Conservation (phyloP, 2,888 invertebrate species). For the Drosophila robusta region DNA sequence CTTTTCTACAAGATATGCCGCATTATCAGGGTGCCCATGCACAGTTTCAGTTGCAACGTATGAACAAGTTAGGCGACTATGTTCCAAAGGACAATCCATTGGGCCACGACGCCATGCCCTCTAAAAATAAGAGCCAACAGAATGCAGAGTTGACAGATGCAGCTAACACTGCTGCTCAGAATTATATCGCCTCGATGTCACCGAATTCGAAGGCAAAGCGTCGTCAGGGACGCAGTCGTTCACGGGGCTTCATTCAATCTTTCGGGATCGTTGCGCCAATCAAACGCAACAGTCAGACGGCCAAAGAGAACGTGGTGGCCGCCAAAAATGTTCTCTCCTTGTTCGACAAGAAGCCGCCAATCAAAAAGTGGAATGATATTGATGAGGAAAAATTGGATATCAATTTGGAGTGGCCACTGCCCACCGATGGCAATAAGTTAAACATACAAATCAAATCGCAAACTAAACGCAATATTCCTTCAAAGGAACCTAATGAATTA, state of each 20-base stretch:
- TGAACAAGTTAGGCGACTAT: too few relatives aligned
- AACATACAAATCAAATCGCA: not conserved
- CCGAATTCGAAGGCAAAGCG: conserved; percentile 13
- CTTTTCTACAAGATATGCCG: not conserved
- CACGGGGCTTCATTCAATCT: conserved; percentile 34
- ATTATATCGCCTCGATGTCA: not conserved
- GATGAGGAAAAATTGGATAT: not conserved
- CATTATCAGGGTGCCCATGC: not conserved
- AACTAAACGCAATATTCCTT: not conserved
- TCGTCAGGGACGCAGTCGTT: conserved; percentile 34
- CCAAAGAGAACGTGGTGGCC: not conserved
- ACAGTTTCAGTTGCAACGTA: not conserved
- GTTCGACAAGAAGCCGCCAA: conserved; percentile 20
- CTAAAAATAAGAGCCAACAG: not conserved
- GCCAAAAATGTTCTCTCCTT: conserved; percentile 20
- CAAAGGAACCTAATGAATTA: not conserved
- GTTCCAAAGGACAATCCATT: not conserved
- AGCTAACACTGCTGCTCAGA: too few relatives aligned
- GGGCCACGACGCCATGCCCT: not conserved
- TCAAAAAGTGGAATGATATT: not conserved
- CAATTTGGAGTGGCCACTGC: not conserved
- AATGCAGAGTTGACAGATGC: not conserved
- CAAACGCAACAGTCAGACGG: not conserved
- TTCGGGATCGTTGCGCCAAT: conserved; percentile 42
- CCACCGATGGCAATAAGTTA: not conserved